Evolutionary conservation across 2,113 vertebrate genomes (phyloP), one percentile per base, ranked within the genome.

Genomic region (Clarias gariepinus): DNA sequence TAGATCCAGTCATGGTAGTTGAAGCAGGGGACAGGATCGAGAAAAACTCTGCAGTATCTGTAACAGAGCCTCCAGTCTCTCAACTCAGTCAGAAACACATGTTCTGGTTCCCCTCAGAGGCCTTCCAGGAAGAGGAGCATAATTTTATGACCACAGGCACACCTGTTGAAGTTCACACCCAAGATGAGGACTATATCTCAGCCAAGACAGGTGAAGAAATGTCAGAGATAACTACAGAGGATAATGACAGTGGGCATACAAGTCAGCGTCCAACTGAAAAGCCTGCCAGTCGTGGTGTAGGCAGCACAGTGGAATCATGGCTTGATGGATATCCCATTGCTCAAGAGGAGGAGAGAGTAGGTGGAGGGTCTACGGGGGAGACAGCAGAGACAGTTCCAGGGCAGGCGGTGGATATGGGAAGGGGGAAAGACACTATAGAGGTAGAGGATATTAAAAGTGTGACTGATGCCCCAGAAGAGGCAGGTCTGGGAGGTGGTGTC

Each of bases 311-410:
- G 0, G 95, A 96, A 15, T 96, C 96, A 0, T 98, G 97, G 97
- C 85, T 99, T 64, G 97, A 98, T 0, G 97, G 97, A 79, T 97
- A 98, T 87, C 97, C 97, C 11, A 94, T 98, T 73, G 93, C 93
- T 0, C 94, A 94, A 0, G 95, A 95, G 57, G 95, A 92, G 52
- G 91, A 93, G 74, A 95, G 93, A 83, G 88, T 90, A 15, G 93
- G 91, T 55, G 81, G 81, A 1, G 88, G 89, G 30, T 96, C 96
- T 0, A 94, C 94, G 87, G 95, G 93, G 23, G 94, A 95, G 0
- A 3, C 69, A 0, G 10, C 93, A 23, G 94, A 95, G 0, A 3
- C 69, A 0, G 10, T 69, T 1, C 83, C 80, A 36, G 89, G 84
- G 52, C 89, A 89, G 0, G 63, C 13, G 60, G 88, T 64, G 12